phyloP scores from a whole-genome alignment of 2,797 vertebrate species.

The Peromyscus nudipes region DNA sequence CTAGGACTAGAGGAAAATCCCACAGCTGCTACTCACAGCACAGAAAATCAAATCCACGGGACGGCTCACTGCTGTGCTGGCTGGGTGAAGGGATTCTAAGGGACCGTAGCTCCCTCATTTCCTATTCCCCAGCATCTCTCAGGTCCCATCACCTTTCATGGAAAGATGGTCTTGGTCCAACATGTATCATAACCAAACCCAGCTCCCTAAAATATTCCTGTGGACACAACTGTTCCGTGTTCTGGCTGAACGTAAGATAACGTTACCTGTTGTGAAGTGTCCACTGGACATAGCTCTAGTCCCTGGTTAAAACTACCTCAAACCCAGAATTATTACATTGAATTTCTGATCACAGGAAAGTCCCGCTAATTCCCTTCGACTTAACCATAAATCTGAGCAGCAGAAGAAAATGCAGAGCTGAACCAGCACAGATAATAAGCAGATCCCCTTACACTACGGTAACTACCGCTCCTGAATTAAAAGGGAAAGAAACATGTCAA shows the following conservation, averaged over 20 bases:
- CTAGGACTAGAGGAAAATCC: neutral
- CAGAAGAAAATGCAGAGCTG: constrained; percentile 2
- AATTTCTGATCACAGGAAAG: constrained; percentile 58
- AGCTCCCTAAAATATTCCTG: neutral
- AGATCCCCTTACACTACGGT: neutral
- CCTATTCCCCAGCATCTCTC: neutral
- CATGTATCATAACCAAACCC: neutral
- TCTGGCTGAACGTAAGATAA: neutral
- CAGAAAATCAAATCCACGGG: neutral
- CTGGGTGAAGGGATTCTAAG: neutral
- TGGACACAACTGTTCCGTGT: neutral
- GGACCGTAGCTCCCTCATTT: neutral
- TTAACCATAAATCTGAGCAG: constrained; percentile 3
- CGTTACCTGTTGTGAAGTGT: neutral
- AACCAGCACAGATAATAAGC: constrained; percentile 24
- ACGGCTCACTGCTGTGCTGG: neutral
- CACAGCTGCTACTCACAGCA: neutral
- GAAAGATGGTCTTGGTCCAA: constrained; percentile 7
- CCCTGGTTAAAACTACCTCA: constrained; percentile 45
- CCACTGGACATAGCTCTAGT: neutral
- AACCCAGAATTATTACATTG: constrained; percentile 28
- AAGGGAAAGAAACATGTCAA: neutral
- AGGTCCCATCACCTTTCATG: neutral
- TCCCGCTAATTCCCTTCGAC: neutral
- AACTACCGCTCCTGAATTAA: constrained; percentile 54